Evolutionary conservation across 1,140 invertebrate species (phyloP).

Genomic region (Leptonema lineaticorne): DNA sequence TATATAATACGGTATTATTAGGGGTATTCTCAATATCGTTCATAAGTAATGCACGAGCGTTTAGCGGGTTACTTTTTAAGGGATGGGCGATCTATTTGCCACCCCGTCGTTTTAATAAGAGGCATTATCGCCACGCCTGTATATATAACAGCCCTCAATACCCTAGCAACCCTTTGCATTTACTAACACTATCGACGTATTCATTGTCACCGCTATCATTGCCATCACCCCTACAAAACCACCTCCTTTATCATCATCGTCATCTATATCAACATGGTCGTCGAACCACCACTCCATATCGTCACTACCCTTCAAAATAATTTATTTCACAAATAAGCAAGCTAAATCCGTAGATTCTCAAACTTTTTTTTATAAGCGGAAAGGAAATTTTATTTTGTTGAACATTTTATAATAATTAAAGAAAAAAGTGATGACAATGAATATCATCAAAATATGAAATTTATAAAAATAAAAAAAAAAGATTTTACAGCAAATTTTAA

Average conservation of each 20-base stretch:
- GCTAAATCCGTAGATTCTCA: no score
- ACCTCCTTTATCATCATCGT: neutral
- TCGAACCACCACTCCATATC: neutral
- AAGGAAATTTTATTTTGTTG: no score
- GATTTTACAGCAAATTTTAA: no score
- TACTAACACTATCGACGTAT: no score
- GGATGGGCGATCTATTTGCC: conserved; percentile 16
- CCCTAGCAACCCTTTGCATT: conserved; percentile 17
- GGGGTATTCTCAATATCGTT: neutral
- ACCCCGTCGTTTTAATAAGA: conserved; percentile 31
- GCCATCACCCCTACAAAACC: neutral
- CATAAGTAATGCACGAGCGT: neutral
- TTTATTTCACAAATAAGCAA: conserved; percentile 16
- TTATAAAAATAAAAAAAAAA: no score
- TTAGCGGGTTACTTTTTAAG: conserved; percentile 12
- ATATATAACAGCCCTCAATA: neutral
- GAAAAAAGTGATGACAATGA: no score
- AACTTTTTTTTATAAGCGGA: no score
- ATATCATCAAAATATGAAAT: no score
- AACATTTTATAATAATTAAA: no score
- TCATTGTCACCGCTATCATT: no score
- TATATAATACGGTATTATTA: no score
- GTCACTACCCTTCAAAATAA: neutral
- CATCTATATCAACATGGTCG: neutral
- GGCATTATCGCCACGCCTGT: conserved; percentile 28